Evolutionary conservation across 1,140 invertebrate genomes (phyloP), one percentile per base, ranked within the genome.

Genomic region (Steinernema feltiae): DNA sequence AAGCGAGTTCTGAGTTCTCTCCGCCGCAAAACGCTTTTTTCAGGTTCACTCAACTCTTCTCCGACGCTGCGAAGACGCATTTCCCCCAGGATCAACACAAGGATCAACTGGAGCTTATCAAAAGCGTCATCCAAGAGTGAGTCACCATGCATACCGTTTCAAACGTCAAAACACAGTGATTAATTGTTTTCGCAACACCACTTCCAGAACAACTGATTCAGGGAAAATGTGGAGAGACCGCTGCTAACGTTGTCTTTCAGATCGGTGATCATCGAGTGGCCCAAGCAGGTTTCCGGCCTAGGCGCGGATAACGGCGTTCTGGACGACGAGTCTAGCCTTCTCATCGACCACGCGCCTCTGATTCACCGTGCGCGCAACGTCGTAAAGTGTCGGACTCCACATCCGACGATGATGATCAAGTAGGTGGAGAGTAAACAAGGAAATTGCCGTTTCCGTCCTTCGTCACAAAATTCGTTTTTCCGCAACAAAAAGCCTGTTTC

Each of bases 381-480:
- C 0, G 78, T 79, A 15, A 79, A 79, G 70, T 79, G 78, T 41
- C 30, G 78, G 70, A 79, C 78, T 1, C 76, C 75, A 24, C 78
- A 79, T 69, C 78, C 78, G 17, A 79, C 78, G 24, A 77, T 79
- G 76, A 69, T 76, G 74, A 71, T 79, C 72, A 79, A 79, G 78
- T 79, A 29, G n/a, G 76, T 12, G 2, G 31, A n/a, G n/a, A n/a
- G n/a, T n/a, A n/a, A n/a, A n/a, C n/a, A n/a, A n/a, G n/a, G n/a
- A n/a, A n/a, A n/a, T n/a, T n/a, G n/a, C n/a, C n/a, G n/a, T n/a
- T n/a, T n/a, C n/a, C n/a, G n/a, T n/a, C n/a, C n/a, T n/a, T n/a
- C n/a, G n/a, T n/a, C n/a, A n/a, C n/a, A n/a, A n/a, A n/a, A n/a
- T n/a, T n/a, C n/a, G n/a, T n/a, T n/a, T n/a, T n/a, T n/a, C n/a